Base-by-base conservation (phyloP, 2,113 vertebrate genomes). In the Rhagologus leucostigma region DNA sequence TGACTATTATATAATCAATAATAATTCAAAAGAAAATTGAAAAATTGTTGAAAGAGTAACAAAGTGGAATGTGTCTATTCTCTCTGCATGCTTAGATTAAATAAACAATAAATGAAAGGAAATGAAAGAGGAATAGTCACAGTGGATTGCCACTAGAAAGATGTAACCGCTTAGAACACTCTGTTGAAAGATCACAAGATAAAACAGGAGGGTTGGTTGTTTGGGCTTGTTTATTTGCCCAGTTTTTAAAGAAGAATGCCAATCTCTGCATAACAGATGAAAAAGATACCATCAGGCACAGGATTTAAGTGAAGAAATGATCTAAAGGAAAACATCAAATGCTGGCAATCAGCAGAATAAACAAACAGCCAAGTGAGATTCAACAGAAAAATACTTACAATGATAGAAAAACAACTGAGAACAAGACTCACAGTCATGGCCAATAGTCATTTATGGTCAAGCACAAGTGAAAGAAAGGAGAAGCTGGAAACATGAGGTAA, bases 1-100 rank as follows among this genome's bases (percentile, higher is more conserved):
- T 69, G 69, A 85, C 74, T 93, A 92, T 87, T 91, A 73, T 27
- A 50, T 89, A 89, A 95, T 93, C 89, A 93, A 91, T 95, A 96
- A 95, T 84, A 3, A 69, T 89, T 89, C 44, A 69, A 49, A 74
- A 65, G 63, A 79, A 89, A 97, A 67, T 50, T 39, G 19, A 69
- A 63, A 84, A 80, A 79, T 3, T 79, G 78, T 67, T 73, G 67
- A 59, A 96, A 91, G 60, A 62, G 32, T 47, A 65, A 57, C 26
- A 60, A 85, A 95, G 70, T 57, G 90, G 42, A 76, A 69, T 67
- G 15, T 69, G 30, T 85, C 65, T 69, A 49, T 78, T 92, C 55
- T 93, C 49, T 84, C 50, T 59, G 16, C 10, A 82, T 42, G 32
- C 32, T 91, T 74, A 65, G 26, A 87, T 94, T 94, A 94, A 96